Evolutionary conservation across 2,888 invertebrate species (phyloP), one percentile per base, ranked within the genome.

Genomic region (Tyria jacobaeae): DNA sequence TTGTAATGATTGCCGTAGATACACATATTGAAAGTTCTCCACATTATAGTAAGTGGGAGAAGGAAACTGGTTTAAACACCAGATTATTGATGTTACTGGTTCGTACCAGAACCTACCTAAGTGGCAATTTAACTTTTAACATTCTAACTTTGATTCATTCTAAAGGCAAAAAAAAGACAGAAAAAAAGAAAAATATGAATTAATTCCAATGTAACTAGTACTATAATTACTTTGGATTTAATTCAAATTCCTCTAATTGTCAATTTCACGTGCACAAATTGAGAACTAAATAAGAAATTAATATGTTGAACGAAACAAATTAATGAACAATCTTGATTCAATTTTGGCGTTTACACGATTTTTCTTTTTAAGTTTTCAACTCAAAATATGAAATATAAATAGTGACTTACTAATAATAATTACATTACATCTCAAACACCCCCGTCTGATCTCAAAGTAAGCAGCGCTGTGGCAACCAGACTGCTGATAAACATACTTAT

Each of bases 1-100:
- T 48, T 60, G 62, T 57, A 24, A 41, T 53, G 64, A 65, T 64
- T 66, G 64, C 50, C 54, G 35, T 21, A 3, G 37, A 17, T 57
- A 14, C 17, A 14, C 4, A 34, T 39, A 31, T 17, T 4, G 9
- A 39, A 50, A n/a, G 27, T 34, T 2, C 15, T 47, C 14, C 2
- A 35, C 24, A 41, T 54, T 15, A 21, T 27, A 5, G n/a, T 25
- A 17, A 39, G 17, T 1, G 2, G 1, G 4, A 3, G 21, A 21
- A 6, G 12, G 1, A 4, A 21, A 44, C 12, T 44, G 21, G 12
- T 17, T 21, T 21, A 44, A 21, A 10, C 44, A 21, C 7, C 21
- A 12, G 3, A 21, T 3, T 50, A 3, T 69, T 60, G 41, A 21
- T 10, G 3, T 3, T 41, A 41, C 41, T 17, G 27, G 27, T 31